Conservation (phyloP, 2,797 vertebrate species). For the Carapus acus region DNA sequence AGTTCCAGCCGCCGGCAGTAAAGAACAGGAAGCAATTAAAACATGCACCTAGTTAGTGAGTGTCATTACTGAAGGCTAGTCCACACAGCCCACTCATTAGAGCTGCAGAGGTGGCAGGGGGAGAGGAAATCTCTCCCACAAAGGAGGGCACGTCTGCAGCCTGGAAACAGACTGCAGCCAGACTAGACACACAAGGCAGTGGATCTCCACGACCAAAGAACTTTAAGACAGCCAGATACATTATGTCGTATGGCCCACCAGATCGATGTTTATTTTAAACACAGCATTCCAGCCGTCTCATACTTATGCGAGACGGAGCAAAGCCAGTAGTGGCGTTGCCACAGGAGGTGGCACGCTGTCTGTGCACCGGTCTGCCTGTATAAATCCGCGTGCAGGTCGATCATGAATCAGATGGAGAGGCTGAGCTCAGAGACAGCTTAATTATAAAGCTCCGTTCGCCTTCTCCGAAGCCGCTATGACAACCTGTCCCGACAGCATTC, state of each 20-base stretch:
- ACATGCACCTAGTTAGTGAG: constrained; percentile 68
- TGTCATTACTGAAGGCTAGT: constrained; percentile 70
- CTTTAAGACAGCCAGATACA: constrained; percentile 5
- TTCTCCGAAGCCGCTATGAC: constrained; percentile 51
- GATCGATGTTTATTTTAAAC: constrained; percentile 11
- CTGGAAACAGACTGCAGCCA: constrained; percentile 19
- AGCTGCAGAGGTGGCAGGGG: constrained; percentile 59
- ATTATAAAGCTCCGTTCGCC: constrained; percentile 65
- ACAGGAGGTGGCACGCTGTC: constrained; percentile 34
- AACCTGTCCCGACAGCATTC: constrained; percentile 61
- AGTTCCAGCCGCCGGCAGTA: constrained; percentile 66
- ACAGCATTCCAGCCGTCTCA: constrained; percentile 1
- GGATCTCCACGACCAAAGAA: constrained; percentile 9
- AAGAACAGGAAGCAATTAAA: constrained; percentile 82
- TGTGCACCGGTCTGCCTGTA: constrained; percentile 36
- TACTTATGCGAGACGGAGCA: constrained; percentile 1
- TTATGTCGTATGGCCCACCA: background rate
- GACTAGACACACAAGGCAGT: constrained; percentile 8
- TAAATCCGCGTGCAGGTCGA: constrained; percentile 40
- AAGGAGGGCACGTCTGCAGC: constrained; percentile 36
- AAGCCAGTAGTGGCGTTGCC: constrained; percentile 17
- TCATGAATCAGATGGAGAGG: constrained; percentile 65
- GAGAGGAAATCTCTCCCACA: constrained; percentile 60
- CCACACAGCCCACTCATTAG: constrained; percentile 74
- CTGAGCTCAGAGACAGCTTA: constrained; percentile 61